Conservation (phyloP, 2,888 invertebrate genomes). For the Eumacrocentrus americanus region DNA sequence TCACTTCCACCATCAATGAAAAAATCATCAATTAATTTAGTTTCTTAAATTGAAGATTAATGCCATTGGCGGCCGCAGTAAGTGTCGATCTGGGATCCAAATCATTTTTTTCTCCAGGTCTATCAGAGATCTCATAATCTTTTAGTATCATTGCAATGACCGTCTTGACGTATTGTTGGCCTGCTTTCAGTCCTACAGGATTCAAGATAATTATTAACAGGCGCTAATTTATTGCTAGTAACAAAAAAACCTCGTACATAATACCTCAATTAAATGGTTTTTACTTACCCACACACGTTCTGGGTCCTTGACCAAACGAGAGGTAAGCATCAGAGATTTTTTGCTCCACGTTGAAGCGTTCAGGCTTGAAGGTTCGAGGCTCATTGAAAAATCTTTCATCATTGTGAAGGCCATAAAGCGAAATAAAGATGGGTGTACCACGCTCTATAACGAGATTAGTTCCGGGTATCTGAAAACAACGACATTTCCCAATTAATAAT, state of each 20-base stretch:
- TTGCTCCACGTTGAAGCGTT: slow-evolving; percentile 44
- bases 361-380: slow-evolving; percentile 47
- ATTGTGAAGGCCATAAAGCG: slow-evolving; percentile 50
- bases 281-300: slow-evolving; percentile 49
- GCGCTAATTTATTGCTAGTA: slow-evolving; percentile 4
- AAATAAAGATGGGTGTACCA: slow-evolving; percentile 51
- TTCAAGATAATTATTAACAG: background rate
- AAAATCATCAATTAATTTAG: background rate
- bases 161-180: slow-evolving; percentile 51
- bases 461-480: slow-evolving; percentile 46
- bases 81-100: slow-evolving; percentile 51
- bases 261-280: slow-evolving; percentile 13
- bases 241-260: too few relatives aligned
- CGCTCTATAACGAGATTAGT: slow-evolving; percentile 49
- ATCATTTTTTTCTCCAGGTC: slow-evolving; percentile 38
- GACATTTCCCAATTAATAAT: too few relatives aligned
- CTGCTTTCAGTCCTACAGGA: slow-evolving; percentile 45
- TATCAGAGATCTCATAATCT: slow-evolving; percentile 48
- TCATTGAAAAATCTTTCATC: slow-evolving; percentile 48
- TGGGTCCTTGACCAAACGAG: slow-evolving; percentile 50
- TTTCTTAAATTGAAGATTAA: slow-evolving; percentile 47
- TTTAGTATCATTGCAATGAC: slow-evolving; percentile 47
- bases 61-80: slow-evolving; percentile 51
- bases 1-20: too few relatives aligned
- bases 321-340: slow-evolving; percentile 49